Evolutionary conservation across 1,140 invertebrate genomes (phyloP), one percentile per base, ranked within the genome.

Genomic region (Laodelphax striatellus): DNA sequence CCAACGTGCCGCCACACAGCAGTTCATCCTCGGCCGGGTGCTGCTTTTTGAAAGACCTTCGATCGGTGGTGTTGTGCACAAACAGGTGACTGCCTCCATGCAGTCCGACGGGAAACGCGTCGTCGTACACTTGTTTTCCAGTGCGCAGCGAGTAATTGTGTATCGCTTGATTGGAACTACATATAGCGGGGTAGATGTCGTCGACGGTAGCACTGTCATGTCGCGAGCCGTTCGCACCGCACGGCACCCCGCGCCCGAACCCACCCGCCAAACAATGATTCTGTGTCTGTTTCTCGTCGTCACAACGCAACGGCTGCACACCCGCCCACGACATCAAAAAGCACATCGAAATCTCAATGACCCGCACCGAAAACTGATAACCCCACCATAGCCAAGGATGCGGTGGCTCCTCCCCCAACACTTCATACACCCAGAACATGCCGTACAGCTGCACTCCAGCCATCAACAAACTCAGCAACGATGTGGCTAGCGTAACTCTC

Each of bases 311-410:
- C 0, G 76, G 73, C 72, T 62, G 77, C 73, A 44, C 88, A 69
- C 65, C 89, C 86, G 53, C 88, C 80, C 89, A 92, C 0, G 86
- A 85, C 62, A 94, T 80, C 13, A 92, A 75, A 9, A 84, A 83
- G 63, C 90, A 88, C 65, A 94, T 86, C 1, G 84, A 82, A 21
- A 93, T 81, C 70, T 95, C 92, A 34, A 93, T 81, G 0, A 93
- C 75, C 17, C 92, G 79, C 28, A 92, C 77, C 2, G 85, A 86
- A 64, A 92, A 86, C 66, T 93, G 88, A 75, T 90, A 93, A 11
- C 87, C 85, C 88, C 90, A 94, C 78, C 91, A 88, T 6, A 92
- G 75, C 92, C 92, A 95, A 1, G 81, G 77, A 64, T 82, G 77
- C 3, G 77, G 72, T 63, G 76, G 71, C 41, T 68, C 64, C 62